A percentile compares a stretch with the other conserved stretches of the same genome.
These are phyloP conservation scores for Marronus borbonicus DNA, from an alignment of 2,888 invertebrate genomes.

Conservation along the genomic window DNA sequence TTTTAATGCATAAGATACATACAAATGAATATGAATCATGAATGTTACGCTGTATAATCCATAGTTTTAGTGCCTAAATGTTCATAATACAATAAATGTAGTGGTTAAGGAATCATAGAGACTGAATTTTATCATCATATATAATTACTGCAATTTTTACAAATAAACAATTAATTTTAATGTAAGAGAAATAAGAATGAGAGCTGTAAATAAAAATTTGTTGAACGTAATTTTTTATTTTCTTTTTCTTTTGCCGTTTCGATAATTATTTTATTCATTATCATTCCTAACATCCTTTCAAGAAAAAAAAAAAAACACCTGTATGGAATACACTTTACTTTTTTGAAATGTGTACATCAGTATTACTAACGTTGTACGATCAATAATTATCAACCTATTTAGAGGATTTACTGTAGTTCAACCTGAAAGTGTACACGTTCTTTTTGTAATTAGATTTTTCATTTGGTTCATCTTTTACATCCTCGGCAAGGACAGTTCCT, in stretches of 20 bases:
- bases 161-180: constrained; percentile 6
- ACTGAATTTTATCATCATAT: constrained; percentile 50
- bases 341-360: not conserved
- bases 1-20: not conserved
- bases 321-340: no score
- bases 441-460: constrained; percentile 17
- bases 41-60: constrained; percentile 38
- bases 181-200: constrained; percentile 31
- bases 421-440: constrained; percentile 23
- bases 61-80: constrained; percentile 51
- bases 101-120: constrained; percentile 51
- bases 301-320: no score
- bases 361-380: not conserved
- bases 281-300: no score
- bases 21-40: constrained; percentile 13
- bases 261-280: no score
- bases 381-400: constrained; percentile 1
- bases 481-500: constrained; percentile 2
- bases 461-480: constrained; percentile 19
- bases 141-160: constrained; percentile 51
- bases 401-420: constrained; percentile 10
- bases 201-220: constrained; percentile 43
- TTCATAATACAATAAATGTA: constrained; percentile 46
- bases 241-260: not conserved
- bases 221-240: constrained; percentile 28